Evolutionary conservation across 1,140 invertebrate genomes (phyloP).

Genomic region (Procambarus clarkii): DNA sequence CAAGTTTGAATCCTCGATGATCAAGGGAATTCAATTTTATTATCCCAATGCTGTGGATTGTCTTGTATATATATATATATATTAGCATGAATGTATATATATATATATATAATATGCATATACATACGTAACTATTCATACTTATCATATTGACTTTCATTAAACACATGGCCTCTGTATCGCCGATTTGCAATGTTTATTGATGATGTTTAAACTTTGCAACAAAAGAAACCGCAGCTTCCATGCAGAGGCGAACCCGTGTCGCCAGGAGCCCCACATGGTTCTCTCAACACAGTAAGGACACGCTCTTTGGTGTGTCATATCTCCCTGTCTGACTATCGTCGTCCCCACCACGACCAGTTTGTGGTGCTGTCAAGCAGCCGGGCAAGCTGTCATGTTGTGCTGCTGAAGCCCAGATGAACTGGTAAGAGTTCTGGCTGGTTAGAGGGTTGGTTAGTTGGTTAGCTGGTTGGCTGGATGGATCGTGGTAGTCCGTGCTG

Average conservation of each 20-base stretch:
- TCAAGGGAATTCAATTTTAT: too few relatives aligned
- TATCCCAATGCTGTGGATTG: too few relatives aligned
- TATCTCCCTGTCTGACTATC: constrained; percentile 12
- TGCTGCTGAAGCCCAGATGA: neutral
- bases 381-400: constrained; percentile 36
- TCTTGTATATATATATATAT: too few relatives aligned
- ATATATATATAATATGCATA: too few relatives aligned
- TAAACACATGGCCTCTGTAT: neutral
- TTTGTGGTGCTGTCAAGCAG: constrained; percentile 35
- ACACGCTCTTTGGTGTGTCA: constrained; percentile 6
- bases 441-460: too few relatives aligned
- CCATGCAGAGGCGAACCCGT: neutral
- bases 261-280: neutral
- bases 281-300: constrained; percentile 24
- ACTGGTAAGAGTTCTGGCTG: too few relatives aligned
- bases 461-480: too few relatives aligned
- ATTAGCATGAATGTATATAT: too few relatives aligned
- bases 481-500: neutral
- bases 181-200: neutral
- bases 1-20: too few relatives aligned
- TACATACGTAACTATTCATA: too few relatives aligned
- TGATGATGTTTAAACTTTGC: neutral
- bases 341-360: constrained; percentile 4
- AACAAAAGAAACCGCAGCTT: neutral
- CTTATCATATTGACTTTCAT: too few relatives aligned